Evolutionary conservation across 2,113 vertebrate species (phyloP).

Genomic region (Urocynchramus pylzowi): DNA sequence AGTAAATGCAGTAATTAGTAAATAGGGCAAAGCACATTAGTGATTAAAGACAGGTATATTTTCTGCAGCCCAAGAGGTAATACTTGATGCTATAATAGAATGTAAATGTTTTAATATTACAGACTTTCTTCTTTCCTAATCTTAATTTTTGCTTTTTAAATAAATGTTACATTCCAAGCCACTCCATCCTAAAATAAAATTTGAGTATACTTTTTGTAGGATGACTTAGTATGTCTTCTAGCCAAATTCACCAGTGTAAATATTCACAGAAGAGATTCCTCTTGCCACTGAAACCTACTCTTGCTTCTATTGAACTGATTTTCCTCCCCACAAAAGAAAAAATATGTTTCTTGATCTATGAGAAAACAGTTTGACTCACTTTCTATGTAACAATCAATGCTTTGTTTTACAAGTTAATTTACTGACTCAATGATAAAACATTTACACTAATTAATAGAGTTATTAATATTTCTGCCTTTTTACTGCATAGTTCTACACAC

Average conservation of each 20-base stretch:
- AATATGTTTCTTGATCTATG: not conserved
- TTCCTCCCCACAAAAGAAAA: not conserved
- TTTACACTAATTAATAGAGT: not conserved
- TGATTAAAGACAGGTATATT: not conserved
- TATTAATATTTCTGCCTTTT: not conserved
- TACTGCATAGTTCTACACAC: not conserved
- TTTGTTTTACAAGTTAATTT: not conserved
- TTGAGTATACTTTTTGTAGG: not conserved
- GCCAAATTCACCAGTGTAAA: not conserved
- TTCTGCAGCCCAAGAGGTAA: not conserved
- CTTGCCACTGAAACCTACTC: not conserved
- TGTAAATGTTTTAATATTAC: not conserved
- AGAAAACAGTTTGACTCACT: not conserved
- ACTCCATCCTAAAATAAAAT: not conserved
- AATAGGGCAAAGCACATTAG: not conserved
- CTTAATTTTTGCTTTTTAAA: not conserved
- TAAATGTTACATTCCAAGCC: not conserved
- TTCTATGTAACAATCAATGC: accelerated
- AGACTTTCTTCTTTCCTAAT: not conserved
- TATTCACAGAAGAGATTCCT: not conserved
- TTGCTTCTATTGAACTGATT: not conserved
- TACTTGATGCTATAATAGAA: not conserved
- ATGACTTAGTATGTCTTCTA: not conserved
- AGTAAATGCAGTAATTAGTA: not conserved
- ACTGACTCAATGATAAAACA: not conserved